Evolutionary conservation across 2,113 vertebrate genomes (phyloP), one percentile per base, ranked within the genome.

Genomic region (Chrysochloris asiatica): DNA sequence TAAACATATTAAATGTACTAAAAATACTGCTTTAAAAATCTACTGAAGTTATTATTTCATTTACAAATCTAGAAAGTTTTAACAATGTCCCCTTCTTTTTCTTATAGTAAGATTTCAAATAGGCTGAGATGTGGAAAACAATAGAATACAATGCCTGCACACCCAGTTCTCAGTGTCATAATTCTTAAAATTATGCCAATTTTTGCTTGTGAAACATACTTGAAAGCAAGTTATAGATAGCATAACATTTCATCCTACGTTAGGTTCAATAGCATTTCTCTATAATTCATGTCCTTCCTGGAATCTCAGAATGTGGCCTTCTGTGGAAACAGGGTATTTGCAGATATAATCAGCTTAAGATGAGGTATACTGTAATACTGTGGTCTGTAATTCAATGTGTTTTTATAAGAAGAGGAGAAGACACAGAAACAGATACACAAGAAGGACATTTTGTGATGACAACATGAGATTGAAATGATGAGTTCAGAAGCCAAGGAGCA

Each of bases 21-120:
- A 61, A 50, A 36, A 41, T 54, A 36, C 3, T 54, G 14, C 22
- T 90, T 87, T 87, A n/a, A n/a, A n/a, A n/a, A n/a, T n/a, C n/a
- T 65, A 86, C 75, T 73, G 50, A 91, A 95, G 54, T 52, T 48
- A 81, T 82, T 81, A 81, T 82, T 81, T 21, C 72, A 73, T 16
- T 47, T 75, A 22, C 45, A 89, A 76, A 43, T 83, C 24, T 26
- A 69, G 45, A 16, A 78, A 93, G 50, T 41, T 54, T 69, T 41
- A 65, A 36, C 22, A 65, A n/a, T 72, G 88, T 81, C 26, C n/a
- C 43, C 30, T 82, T 77, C 30, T 82, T 77, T 71, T 61, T 69
- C 41, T 50, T 52, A 71, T 83, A 54, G 90, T n/a, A 78, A 86
- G 38, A 10, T 69, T 80, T 72, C 79, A 78, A 81, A 90, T 61